Base-by-base conservation (phyloP, 1,140 invertebrate genomes). In the Dinoponera quadriceps region DNA sequence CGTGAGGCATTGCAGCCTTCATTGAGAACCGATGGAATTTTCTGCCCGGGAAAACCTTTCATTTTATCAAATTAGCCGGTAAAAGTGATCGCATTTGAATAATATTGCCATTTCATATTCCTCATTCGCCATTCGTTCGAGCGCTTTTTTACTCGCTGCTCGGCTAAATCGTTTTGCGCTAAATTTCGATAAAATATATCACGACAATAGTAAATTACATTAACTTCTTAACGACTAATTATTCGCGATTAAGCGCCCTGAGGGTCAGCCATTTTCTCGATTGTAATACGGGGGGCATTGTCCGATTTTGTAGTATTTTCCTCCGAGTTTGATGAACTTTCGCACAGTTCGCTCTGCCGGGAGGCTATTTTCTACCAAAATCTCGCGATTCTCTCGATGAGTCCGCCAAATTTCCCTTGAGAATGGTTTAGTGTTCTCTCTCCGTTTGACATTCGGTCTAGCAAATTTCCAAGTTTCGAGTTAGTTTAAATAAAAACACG, bases 331-430 rank as follows among this genome's bases (percentile, higher is more conserved):
- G 18, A 62, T 22, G 4, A 54, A 54, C 0, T 54, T 74, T 49
- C 11, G 0, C 5, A 33, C 5, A 33, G 7, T 38, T 77, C 20
- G 11, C 7, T 66, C 27, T 14, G 16, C 38, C 16, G 16, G 68
- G 44, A 29, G 3, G n/a, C 48, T 4, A 78, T 55, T 77, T 66
- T 77, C 29, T 66, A 25, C 22, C 20, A 38, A 66, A 20, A 77
- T 77, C 20, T 75, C 3, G 62, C 13, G 29, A 57, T 57, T 57
- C 22, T 59, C n/a, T 51, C 60, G 38, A 75, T n/a, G 13, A 63
- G 16, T 63, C 25, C 14, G 20, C 55, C 11, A 75, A 75, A 51
- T 63, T 65, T 75, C 14, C n/a, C 59, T 65, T 51, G 44, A 75
- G 25, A 27, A 63, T 49, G 18, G 25, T 63, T 68, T 25, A 75